These are phyloP conservation scores for Diceros bicornis DNA, from an alignment of 2,797 vertebrate genomes.

Conservation along the genomic window DNA sequence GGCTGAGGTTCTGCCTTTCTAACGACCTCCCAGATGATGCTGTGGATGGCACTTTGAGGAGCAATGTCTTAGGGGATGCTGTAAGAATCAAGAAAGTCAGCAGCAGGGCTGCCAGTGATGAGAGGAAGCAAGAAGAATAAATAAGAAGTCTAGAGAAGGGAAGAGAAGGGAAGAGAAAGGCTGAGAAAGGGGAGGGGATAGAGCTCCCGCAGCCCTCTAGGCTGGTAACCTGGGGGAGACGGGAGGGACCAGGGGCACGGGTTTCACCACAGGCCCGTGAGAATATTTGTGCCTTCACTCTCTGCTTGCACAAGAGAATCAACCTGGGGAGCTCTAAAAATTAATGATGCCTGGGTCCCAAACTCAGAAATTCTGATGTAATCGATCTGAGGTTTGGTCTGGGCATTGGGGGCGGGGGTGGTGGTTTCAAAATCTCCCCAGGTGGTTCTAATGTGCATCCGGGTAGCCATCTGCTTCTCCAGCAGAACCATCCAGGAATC, in stretches of 20 bases:
- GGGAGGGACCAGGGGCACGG: accelerated
- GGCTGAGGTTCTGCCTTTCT: constrained; percentile 30
- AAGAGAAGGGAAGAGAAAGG: not conserved
- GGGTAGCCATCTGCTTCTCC: not conserved
- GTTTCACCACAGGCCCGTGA: not conserved
- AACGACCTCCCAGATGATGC: not conserved
- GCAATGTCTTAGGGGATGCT: not conserved
- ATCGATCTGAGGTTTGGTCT: not conserved
- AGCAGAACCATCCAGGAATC: not conserved
- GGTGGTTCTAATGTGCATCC: not conserved
- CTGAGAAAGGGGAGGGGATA: not conserved
- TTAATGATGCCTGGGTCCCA: not conserved
- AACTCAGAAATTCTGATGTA: not conserved
- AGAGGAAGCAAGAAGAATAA: not conserved
- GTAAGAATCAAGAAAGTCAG: not conserved
- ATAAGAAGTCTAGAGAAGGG: not conserved
- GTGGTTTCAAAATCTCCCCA: not conserved
- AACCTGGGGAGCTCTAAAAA: not conserved
- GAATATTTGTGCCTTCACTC: not conserved
- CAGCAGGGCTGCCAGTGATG: not conserved
- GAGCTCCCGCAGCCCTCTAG: not conserved
- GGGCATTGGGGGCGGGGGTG: not conserved
- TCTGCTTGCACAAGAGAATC: not conserved
- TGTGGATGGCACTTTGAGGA: not conserved
- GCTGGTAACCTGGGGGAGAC: not conserved